Evolutionary conservation across 2,797 vertebrate genomes (phyloP).

Genomic region (Crypturellus tataupa): DNA sequence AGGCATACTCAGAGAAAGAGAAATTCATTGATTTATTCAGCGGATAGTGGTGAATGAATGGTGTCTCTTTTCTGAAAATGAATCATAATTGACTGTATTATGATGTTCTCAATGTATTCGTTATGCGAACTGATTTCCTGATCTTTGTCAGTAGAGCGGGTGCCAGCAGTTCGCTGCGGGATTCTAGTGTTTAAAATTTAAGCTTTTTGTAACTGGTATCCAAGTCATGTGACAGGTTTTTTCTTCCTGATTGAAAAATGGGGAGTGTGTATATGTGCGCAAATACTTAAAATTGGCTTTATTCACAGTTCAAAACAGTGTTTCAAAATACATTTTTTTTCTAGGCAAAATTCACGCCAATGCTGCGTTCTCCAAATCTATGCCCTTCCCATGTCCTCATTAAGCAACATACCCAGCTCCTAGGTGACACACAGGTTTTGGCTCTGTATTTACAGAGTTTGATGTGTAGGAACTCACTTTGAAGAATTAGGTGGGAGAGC

Average conservation of each 20-base stretch:
- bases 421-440: neutral
- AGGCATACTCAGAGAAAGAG: neutral
- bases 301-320: neutral
- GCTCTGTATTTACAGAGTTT: neutral
- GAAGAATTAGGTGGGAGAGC: neutral
- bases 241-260: neutral
- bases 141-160: conserved; percentile 11
- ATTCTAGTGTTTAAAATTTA: conserved; percentile 38
- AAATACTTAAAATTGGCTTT: neutral
- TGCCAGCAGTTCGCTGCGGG: conserved; percentile 32
- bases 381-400: neutral
- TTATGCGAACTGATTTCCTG: conserved; percentile 68
- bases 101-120: conserved; percentile 59
- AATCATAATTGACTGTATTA: conserved; percentile 64
- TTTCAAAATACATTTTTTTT: neutral
- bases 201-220: conserved; percentile 16
- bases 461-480: conserved; percentile 6
- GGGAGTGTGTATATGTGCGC: neutral
- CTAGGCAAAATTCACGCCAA: neutral
- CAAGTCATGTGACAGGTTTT: neutral
- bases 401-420: neutral
- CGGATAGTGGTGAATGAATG: conserved; percentile 46
- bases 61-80: conserved; percentile 63
- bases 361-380: neutral
- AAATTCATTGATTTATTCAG: conserved; percentile 39